phyloP scores from a whole-genome alignment of 2,888 invertebrate genomes.

The Oithona nana region DNA sequence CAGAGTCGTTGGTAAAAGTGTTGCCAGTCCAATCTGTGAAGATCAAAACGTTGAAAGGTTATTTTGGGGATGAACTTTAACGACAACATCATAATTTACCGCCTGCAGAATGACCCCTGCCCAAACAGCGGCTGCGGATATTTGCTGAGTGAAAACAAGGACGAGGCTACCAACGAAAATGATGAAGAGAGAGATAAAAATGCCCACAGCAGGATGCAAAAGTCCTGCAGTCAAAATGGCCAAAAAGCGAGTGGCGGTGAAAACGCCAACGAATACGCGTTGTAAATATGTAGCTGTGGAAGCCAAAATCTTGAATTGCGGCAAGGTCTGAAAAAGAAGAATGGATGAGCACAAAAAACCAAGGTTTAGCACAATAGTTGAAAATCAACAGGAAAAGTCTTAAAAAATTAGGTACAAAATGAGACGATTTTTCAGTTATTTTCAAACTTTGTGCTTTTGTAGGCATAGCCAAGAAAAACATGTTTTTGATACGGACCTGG shows the following conservation, averaged over 20 bases:
- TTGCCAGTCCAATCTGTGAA: conserved; percentile 1
- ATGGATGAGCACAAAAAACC: too few species aligned
- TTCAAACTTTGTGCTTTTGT: too few species aligned
- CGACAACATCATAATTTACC: background rate
- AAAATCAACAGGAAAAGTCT: too few species aligned
- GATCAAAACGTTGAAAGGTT: background rate
- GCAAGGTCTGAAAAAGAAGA: background rate
- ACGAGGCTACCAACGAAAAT: background rate
- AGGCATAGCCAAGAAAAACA: too few species aligned
- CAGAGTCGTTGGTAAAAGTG: background rate
- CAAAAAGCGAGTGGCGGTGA: conserved; percentile 4
- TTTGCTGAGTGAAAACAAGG: conserved; percentile 9
- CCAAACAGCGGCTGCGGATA: conserved; percentile 9
- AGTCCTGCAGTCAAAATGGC: conserved; percentile 3
- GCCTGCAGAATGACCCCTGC: conserved; percentile 13
- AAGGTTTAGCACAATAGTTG: too few species aligned
- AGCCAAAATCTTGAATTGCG: background rate
- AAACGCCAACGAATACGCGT: conserved; percentile 1
- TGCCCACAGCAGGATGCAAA: background rate
- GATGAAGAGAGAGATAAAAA: conserved; percentile 3
- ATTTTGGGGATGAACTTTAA: background rate
- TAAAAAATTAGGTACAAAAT: too few species aligned
- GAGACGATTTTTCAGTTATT: too few species aligned
- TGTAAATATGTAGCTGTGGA: conserved; percentile 1
- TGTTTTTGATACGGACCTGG: too few species aligned